Evolutionary conservation across 2,113 vertebrate species (phyloP), one percentile per base, ranked within the genome.

Genomic region (Chaenogobius annularis): DNA sequence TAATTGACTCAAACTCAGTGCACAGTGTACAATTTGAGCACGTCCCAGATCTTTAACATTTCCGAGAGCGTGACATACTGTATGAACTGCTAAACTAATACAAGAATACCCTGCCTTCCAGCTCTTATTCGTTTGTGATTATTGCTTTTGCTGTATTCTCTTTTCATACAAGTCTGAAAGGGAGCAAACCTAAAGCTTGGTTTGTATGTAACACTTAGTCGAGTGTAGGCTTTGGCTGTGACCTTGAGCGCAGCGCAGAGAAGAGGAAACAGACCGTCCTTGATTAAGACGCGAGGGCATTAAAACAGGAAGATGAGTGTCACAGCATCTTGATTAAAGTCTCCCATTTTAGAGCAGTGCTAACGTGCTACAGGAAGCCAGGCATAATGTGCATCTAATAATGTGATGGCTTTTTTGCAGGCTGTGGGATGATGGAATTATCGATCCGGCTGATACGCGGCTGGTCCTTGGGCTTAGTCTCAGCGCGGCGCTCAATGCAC

Each of bases 391-490:
- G 19, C 46, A 15, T 75, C 37, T 69, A 70, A 74, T 44, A 62
- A 78, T 56, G 47, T 68, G n/a, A n/a, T 66, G 20, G 62, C n/a
- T 56, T 71, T 50, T 69, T 54, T 43, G 40, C 90, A 98, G 98
- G 78, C 86, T 99, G 23, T 99, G 98, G 97, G 98, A 99, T 79
- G 98, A 99, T 0, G 98, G 97, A 31, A 97, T 99, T 72, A 99
- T 99, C 72, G 97, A 99, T 79, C 98, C 98, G 6, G 95, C 91
- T 26, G 96, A 99, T 73, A 99, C 97, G 44, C 96, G 98, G 48
- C 79, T 99, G 70, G 95, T 99, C 77, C 79, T 99, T 80, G 98
- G 97, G 20, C 93, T 99, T 72, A 98, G 98, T 80, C 90, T 99
- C 63, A 98, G 97, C 0, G 96, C 95, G 10, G 93, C 96, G 1